Conservation (phyloP, 1,140 invertebrate species). For the Zelostemma sp. region DNA sequence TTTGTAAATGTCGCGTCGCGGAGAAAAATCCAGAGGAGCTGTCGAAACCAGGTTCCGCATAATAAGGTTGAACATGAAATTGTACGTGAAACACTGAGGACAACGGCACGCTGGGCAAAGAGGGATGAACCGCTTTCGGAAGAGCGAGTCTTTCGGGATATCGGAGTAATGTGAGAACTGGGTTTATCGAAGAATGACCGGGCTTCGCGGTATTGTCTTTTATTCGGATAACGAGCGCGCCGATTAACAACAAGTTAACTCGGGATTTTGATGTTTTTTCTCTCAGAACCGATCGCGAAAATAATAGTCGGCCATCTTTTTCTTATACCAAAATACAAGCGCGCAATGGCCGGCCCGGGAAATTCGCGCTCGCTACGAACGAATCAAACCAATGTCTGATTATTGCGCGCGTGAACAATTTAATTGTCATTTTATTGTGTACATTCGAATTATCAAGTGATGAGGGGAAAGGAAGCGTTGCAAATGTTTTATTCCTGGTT, state of each 20-base stretch:
- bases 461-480: too few relatives aligned
- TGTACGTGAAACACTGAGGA: background rate
- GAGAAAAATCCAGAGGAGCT: background rate
- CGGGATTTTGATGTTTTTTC: conserved; percentile 12
- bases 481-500: too few relatives aligned
- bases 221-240: background rate
- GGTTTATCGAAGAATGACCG: background rate
- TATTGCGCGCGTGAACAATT: too few relatives aligned
- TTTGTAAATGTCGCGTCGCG: background rate
- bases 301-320: conserved; percentile 59
- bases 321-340: too few relatives aligned
- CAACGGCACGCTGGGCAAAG: conserved; percentile 2
- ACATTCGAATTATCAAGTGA: too few relatives aligned
- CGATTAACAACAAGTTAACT: conserved; percentile 17
- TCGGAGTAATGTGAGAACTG: conserved; percentile 4
- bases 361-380: too few relatives aligned
- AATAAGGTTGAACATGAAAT: background rate
- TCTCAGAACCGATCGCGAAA: conserved; percentile 40
- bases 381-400: too few relatives aligned
- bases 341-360: too few relatives aligned
- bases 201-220: background rate
- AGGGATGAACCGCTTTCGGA: background rate
- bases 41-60: background rate
- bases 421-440: too few relatives aligned
- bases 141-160: conserved; percentile 1